phyloP scores from a whole-genome alignment of 2,888 invertebrate genomes.

The Microplitis manilae region DNA sequence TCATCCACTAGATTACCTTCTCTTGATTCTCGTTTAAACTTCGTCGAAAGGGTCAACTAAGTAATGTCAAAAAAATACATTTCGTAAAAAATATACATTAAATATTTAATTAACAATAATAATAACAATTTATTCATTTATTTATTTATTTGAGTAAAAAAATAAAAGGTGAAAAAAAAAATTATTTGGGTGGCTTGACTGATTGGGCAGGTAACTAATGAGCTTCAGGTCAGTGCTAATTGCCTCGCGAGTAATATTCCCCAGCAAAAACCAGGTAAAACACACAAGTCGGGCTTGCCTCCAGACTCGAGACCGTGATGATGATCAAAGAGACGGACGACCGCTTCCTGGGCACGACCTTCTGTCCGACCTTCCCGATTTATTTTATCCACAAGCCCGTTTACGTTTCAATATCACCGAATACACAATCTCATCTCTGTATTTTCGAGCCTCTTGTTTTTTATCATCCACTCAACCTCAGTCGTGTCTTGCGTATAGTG shows the following conservation, averaged over 20 bases:
- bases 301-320: neutral
- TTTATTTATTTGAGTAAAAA: conserved; percentile 10
- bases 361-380: conserved; percentile 52
- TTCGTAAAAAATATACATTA: neutral
- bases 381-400: conserved; percentile 58
- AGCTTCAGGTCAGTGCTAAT: conserved; percentile 56
- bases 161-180: neutral
- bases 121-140: neutral
- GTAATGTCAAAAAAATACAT: neutral
- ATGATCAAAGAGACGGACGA: conserved; percentile 62
- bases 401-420: conserved; percentile 51
- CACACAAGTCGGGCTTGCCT: conserved; percentile 28
- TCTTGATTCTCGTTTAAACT: conserved; percentile 50
- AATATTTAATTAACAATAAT: neutral
- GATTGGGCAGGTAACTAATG: conserved; percentile 65
- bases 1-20: conserved; percentile 17
- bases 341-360: conserved; percentile 62
- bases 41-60: conserved; percentile 55
- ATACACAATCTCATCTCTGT: conserved; percentile 44
- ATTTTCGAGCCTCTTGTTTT: no score
- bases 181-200: conserved; percentile 50
- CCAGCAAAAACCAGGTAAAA: conserved; percentile 45
- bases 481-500: no score
- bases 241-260: conserved; percentile 58
- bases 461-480: no score